These are phyloP conservation scores for Patella pellucida DNA, from an alignment of 2,888 invertebrate genomes.

Conservation along the genomic window DNA sequence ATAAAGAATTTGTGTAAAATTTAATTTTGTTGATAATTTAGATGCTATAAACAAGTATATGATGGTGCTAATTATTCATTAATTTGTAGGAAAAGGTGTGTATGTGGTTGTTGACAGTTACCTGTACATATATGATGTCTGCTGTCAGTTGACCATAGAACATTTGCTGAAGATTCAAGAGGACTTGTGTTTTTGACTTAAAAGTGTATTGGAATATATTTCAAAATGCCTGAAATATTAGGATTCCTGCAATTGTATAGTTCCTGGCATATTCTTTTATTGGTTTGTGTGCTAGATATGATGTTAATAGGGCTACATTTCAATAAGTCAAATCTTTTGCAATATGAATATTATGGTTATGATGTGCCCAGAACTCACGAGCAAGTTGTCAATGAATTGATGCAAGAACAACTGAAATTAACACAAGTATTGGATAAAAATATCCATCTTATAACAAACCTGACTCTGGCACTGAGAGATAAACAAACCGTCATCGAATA, in stretches of 20 bases:
- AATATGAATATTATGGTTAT: neutral
- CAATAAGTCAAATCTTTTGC: neutral
- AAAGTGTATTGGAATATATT: neutral
- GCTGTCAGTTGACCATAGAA: neutral
- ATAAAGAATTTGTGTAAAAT: too few species aligned
- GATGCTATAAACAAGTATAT: conserved; percentile 1
- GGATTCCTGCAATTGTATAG: conserved; percentile 21
- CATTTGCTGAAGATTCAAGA: neutral
- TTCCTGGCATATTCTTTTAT: conserved; percentile 24
- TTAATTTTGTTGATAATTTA: neutral
- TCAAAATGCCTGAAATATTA: conserved; percentile 24
- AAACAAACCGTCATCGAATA: neutral
- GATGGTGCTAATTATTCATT: neutral
- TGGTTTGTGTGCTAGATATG: conserved; percentile 23
- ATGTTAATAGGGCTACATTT: conserved; percentile 23
- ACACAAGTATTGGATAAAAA: neutral
- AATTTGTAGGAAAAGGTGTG: neutral
- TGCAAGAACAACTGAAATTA: neutral
- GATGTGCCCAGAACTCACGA: neutral
- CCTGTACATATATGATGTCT: neutral
- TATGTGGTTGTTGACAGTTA: neutral
- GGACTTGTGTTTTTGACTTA: neutral
- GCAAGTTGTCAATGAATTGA: neutral
- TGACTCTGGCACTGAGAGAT: neutral
- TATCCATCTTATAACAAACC: neutral